Base-by-base conservation (phyloP, 2,113 vertebrate species). In the Hoplias malabaricus region DNA sequence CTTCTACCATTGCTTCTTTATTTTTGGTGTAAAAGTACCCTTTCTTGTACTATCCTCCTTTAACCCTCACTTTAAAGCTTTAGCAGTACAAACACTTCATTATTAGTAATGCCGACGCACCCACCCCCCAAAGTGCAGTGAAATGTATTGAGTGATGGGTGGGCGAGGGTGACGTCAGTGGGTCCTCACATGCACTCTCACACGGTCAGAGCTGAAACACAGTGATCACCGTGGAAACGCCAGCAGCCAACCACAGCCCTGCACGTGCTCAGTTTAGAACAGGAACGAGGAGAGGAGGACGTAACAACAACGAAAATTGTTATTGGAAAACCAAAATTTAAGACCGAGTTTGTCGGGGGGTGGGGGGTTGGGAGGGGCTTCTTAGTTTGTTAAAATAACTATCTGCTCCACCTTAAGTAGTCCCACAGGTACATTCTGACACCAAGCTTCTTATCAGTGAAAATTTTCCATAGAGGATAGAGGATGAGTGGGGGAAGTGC, bases 181-280 rank as follows among this genome's bases (percentile, higher is more conserved):
- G 78, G 11, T 29, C 87, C 87, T 7, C 23, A 40, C 23, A 34
- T 42, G 81, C 83, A 73, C 27, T 50, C 84, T 75, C 78, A 79
- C 77, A 87, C 87, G 48, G 43, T 78, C 73, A 70, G 73, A 81
- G 81, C 25, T 61, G 25, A 85, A 91, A 87, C 79, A 81, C 85
- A 77, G 46, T 2, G 25, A 87, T 86, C 85, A 84, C 89, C 89
- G 88, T 91, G 89, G 91, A 86, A 90, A 91, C 90, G 59, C 79
- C 67, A 74, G 42, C 16, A 80, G 75, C 84, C 80, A 88, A 82
- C 83, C 84, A 54, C 80, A 31, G 69, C 50, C 81, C 59, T 61
- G 33, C 70, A 36, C 73, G 87, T 85, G 57, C 19, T 29, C 34
- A 29, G 50, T 34, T 57, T 46, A 11, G 81, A 79, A 6, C 4